Evolutionary conservation across 2,113 vertebrate genomes (phyloP), one percentile per base, ranked within the genome.

Genomic region (Vulpes vulpes): DNA sequence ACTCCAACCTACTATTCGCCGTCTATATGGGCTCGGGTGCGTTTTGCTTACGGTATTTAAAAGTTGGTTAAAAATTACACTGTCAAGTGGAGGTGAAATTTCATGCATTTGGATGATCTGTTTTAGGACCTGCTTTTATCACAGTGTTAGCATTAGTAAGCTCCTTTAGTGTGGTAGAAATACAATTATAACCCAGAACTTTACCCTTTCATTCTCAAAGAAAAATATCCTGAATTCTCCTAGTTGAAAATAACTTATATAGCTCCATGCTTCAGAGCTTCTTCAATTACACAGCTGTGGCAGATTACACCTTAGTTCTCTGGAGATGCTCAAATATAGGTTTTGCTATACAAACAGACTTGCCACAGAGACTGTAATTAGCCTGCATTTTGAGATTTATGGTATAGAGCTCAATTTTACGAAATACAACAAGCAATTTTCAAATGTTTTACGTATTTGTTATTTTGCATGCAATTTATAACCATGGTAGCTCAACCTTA

Each of bases 221-320:
- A 92, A 96, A 97, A 95, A 91, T 69, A 57, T 53, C 78, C 71
- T 83, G 79, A 80, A 80, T 32, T 93, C 69, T 79, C 64, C 78
- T 83, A 23, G 23, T 94, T 94, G 91, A 87, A 97, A 95, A 91
- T 89, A 85, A 89, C 91, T 74, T 79, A 17, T 64, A 6, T n/a
- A n/a, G 32, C 67, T 79, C 85, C 65, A 55, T 20, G 51, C 27
- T 43, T 96, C 89, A 69, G 93, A 83, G 0, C 71, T 85, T 79
- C 86, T 69, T 91, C 94, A 91, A 1, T 93, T 79, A 93, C 78
- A 69, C 65, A 91, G 93, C 91, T 89, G 94, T 83, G 85, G 81
- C 55, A 64, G 84, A 94, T 91, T 79, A 86, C 35, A 91, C 96
- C 76, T 92, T 65, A 15, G 7, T 57, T 94, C 95, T 97, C 95